phyloP scores from a whole-genome alignment of 2,113 vertebrate genomes.

The Thamnophis sirtalis region DNA sequence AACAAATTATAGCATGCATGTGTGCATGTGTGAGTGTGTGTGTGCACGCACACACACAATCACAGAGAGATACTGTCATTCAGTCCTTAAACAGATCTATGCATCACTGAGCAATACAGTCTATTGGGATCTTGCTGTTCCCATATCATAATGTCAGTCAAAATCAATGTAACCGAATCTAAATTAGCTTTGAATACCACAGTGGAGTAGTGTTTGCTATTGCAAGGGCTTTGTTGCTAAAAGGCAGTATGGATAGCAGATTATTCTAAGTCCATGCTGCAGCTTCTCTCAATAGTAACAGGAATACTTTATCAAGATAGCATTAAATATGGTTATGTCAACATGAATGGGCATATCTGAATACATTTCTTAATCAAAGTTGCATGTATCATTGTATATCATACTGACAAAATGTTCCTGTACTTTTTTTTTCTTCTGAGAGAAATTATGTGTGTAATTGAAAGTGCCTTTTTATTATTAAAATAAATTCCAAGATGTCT shows the following conservation, averaged over 20 bases:
- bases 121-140: constrained; percentile 3
- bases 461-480: background rate
- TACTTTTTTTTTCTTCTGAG: background rate
- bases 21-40: accelerated
- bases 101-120: constrained; percentile 8
- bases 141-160: constrained; percentile 15
- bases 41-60: background rate
- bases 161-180: constrained; percentile 35
- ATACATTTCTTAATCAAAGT: background rate
- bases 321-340: background rate
- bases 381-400: background rate
- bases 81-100: constrained; percentile 1
- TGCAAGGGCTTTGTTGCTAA: background rate
- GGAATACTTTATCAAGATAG: constrained; percentile 8
- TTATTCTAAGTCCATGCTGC: background rate
- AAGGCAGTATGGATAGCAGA: background rate
- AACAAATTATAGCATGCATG: background rate
- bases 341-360: background rate
- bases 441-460: background rate
- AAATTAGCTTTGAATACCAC: constrained; percentile 41
- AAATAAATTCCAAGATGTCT: background rate
- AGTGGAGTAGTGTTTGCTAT: background rate
- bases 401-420: background rate
- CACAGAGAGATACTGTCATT: constrained; percentile 18
- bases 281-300: background rate